Base-by-base conservation (phyloP, 2,797 vertebrate genomes). In the Delichon dasypus region DNA sequence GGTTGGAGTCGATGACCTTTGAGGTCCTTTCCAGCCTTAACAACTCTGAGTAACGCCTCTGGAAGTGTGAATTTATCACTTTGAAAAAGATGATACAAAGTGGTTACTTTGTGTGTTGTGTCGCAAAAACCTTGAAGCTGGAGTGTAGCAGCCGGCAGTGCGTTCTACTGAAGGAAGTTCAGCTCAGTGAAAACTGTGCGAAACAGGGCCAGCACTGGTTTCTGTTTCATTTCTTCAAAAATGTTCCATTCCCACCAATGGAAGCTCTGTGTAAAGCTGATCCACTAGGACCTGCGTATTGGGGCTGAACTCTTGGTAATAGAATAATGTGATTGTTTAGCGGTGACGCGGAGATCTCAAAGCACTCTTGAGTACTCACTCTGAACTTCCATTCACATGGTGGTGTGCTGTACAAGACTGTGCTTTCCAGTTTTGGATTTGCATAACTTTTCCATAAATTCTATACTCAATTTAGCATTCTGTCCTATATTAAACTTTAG, bases 21-120 rank as follows among this genome's bases (percentile, higher is more conserved):
- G 2, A 51, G 21, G 25, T 45, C 20, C 57, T 64, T 76, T 51
- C 22, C 9, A 36, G 6, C n/a, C 12, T 20, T 12, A 47, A 16
- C 0, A 0, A 8, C n/a, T 65, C 11, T n/a, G n/a, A n/a, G n/a
- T n/a, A n/a, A n/a, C 10, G 26, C 8, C 1, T 29, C 8, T 47
- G 38, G 6, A 30, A 26, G 9, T 1, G 2, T 11, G 34, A 21
- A 1, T 1, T 40, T 47, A 2, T 0, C 4, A 0, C 4, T 58
- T 16, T 3, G 18, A 1, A 25, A 54, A 30, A 27, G 8, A 1
- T 6, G 6, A 7, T 10, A 36, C 1, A 0, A 15, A 9, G 18
- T 15, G 47, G 11, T 50, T 27, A 2, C 4, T 7, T 20, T 18
- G 10, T n/a, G 23, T 15, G 5, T 42, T 70, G 20, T 4, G 11